A percentile compares a stretch with the other conserved stretches of the same genome.
phyloP scores from a whole-genome alignment of 1,140 invertebrate species.

The Scaptomyza hsui region DNA sequence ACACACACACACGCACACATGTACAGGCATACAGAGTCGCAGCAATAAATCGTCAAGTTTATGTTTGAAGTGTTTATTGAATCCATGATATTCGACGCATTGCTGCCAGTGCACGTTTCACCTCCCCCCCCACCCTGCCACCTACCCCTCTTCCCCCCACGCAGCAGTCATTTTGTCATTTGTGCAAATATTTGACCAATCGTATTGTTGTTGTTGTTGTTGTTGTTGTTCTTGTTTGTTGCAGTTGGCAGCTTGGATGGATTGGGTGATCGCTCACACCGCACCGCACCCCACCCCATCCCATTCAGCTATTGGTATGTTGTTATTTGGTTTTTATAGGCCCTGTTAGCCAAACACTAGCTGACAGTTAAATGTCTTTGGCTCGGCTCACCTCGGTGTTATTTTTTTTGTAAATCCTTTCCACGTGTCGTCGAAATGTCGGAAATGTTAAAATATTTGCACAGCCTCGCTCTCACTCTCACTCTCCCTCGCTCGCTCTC shows the following conservation, averaged over 20 bases:
- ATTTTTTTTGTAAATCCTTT: slow-evolving; percentile 71
- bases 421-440: slow-evolving; percentile 71
- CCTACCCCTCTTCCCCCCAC: slow-evolving; percentile 9
- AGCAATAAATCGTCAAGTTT: slow-evolving; percentile 80
- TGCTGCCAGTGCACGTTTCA: slow-evolving; percentile 29
- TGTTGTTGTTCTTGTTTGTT: slow-evolving; percentile 7
- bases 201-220: slow-evolving; percentile 26
- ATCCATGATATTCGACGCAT: slow-evolving; percentile 78
- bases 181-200: slow-evolving; percentile 58
- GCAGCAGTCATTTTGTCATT: slow-evolving; percentile 47
- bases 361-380: slow-evolving; percentile 29
- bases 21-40: slow-evolving; percentile 42
- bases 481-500: not conserved
- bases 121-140: not conserved
- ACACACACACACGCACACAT: slow-evolving; percentile 4
- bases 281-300: too few species aligned
- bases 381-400: too few species aligned
- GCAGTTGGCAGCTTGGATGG: slow-evolving; percentile 10
- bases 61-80: slow-evolving; percentile 83
- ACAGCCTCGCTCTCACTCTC: slow-evolving; percentile 20
- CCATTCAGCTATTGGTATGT: not conserved
- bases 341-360: slow-evolving; percentile 16
- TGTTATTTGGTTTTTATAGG: slow-evolving; percentile 33
- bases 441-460: slow-evolving; percentile 76
- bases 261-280: not conserved